phyloP scores from a whole-genome alignment of 2,888 invertebrate species.

The Orthonevra nobilis region DNA sequence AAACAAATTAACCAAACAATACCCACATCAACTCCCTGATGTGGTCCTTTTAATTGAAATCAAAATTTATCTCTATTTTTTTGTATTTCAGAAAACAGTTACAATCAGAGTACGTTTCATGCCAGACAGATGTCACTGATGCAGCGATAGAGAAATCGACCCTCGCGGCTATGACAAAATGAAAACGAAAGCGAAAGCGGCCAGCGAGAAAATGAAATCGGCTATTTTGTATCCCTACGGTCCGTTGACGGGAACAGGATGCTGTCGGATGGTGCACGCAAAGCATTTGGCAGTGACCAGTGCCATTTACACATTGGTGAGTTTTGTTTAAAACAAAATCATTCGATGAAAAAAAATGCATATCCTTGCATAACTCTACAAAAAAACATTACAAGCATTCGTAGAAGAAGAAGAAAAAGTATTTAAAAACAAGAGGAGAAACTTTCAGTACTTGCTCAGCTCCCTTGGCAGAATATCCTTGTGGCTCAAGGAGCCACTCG shows the following conservation, averaged over 20 bases:
- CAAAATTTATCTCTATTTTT: constrained; percentile 3
- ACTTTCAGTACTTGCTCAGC: too few relatives aligned
- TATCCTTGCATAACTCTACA: too few relatives aligned
- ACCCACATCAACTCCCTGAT: too few relatives aligned
- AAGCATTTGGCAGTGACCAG: constrained; percentile 88
- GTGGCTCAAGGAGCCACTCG: background rate
- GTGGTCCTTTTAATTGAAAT: too few relatives aligned
- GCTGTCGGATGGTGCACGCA: constrained; percentile 85
- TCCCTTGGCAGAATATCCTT: too few relatives aligned
- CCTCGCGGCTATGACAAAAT: constrained; percentile 61
- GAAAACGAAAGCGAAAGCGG: constrained; percentile 68
- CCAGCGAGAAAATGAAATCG: constrained; percentile 81
- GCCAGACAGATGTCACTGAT: constrained; percentile 20
- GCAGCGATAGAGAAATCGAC: constrained; percentile 20
- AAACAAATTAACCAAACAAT: constrained; percentile 17
- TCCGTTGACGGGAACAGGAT: constrained; percentile 80
- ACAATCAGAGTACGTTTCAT: too few relatives aligned
- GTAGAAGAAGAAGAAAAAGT: too few relatives aligned
- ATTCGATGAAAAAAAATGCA: too few relatives aligned
- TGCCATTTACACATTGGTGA: constrained; percentile 87
- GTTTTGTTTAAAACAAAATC: constrained; percentile 77
- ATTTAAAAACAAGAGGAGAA: too few relatives aligned
- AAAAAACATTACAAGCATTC: too few relatives aligned
- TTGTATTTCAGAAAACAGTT: constrained; percentile 7
- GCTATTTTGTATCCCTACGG: constrained; percentile 82